Percentiles rank a stretch among this genome's conserved stretches.
phyloP scores from a whole-genome alignment of 2,113 vertebrate genomes.

The Corythornis cristatus region DNA sequence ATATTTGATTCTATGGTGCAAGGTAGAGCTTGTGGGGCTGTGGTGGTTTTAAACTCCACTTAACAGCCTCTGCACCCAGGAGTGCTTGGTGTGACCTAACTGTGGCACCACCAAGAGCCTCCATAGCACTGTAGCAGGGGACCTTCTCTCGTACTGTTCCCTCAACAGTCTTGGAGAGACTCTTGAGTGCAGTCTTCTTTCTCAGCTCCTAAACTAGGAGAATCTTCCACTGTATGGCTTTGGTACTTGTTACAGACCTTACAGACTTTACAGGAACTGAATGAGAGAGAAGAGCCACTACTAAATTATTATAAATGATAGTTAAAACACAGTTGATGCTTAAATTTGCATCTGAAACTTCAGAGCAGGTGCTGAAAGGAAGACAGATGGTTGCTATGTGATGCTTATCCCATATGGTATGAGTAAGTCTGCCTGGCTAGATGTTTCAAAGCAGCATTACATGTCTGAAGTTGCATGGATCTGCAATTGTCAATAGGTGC shows the following conservation, averaged over 20 bases:
- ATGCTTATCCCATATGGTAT: rapidly evolving
- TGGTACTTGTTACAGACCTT: not conserved
- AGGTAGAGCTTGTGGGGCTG: not conserved
- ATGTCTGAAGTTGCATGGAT: not conserved
- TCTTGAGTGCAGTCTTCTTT: not conserved
- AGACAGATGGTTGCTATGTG: not conserved
- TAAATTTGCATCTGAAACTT: not conserved
- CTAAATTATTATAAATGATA: not conserved
- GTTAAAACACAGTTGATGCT: not conserved
- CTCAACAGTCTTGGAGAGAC: not conserved
- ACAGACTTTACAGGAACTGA: not conserved
- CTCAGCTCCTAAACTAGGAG: not conserved
- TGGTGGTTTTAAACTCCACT: not conserved
- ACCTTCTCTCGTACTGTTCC: not conserved
- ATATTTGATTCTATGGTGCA: not conserved
- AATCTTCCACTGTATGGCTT: not conserved
- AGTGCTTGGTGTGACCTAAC: not conserved
- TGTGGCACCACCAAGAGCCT: not conserved
- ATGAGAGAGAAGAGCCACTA: not conserved
- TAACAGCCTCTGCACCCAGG: not conserved
- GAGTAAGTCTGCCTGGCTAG: not conserved
- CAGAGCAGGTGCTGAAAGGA: not conserved
- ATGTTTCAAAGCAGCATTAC: not conserved
- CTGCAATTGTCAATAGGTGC: not conserved
- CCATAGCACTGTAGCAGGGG: not conserved